These are phyloP conservation scores for Stramonita haemastoma DNA, from an alignment of 2,888 invertebrate genomes.

Conservation along the genomic window DNA sequence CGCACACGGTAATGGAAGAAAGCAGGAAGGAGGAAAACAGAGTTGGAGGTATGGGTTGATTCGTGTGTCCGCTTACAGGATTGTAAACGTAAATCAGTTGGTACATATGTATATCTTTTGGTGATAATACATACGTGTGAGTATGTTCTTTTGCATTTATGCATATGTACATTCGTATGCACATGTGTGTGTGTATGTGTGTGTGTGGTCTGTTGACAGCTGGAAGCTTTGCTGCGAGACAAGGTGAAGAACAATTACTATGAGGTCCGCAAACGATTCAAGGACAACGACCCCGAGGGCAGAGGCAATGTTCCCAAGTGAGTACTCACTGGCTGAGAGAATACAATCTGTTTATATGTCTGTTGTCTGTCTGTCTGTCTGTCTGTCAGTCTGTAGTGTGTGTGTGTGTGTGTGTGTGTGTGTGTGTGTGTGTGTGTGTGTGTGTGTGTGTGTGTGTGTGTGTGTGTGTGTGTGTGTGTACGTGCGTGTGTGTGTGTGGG, in stretches of 20 bases:
- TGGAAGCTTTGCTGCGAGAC: conserved; percentile 70
- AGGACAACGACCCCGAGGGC: conserved; percentile 76
- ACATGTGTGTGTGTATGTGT: neutral
- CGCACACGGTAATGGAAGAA: too few relatives aligned
- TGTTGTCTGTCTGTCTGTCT: neutral
- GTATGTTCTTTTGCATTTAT: neutral
- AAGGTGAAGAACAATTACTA: conserved; percentile 71
- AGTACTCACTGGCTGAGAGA: neutral
- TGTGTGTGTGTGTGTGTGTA: neutral
- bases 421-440: neutral
- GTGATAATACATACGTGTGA: neutral
- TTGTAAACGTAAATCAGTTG: neutral
- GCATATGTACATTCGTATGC: neutral
- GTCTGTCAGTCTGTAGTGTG: neutral
- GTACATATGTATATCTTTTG: neutral
- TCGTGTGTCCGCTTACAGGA: neutral
- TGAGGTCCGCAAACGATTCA: conserved; percentile 75
- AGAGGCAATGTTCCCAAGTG: conserved; percentile 73
- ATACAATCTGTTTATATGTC: neutral
- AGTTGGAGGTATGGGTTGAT: neutral
- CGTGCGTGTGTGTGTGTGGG: neutral
- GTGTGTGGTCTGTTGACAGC: conserved; percentile 51
- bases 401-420: neutral
- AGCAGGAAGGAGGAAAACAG: too few relatives aligned
- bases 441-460: neutral